phyloP scores from a whole-genome alignment of 1,140 invertebrate species.

The Manduca sexta region DNA sequence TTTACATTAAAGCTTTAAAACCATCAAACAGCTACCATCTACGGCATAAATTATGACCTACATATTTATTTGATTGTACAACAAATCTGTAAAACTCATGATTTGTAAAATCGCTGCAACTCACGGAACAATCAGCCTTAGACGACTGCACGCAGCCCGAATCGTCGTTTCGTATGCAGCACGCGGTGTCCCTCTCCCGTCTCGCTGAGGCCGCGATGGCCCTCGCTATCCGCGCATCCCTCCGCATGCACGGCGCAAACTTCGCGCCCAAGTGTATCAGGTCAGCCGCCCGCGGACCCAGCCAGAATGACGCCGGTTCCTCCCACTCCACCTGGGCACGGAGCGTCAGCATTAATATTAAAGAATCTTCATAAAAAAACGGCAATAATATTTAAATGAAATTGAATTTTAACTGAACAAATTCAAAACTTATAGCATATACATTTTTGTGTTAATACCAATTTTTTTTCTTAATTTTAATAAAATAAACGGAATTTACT shows the following conservation, averaged over 20 bases:
- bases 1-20: no score
- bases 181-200: slow-evolving; percentile 93
- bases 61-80: not conserved
- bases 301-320: slow-evolving; percentile 78
- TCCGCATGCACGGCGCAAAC: slow-evolving; percentile 98
- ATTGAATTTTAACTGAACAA: no score
- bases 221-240: slow-evolving; percentile 91
- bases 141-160: slow-evolving; percentile 98
- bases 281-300: slow-evolving; percentile 86
- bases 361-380: no score
- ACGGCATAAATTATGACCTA: no score
- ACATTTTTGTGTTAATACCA: no score
- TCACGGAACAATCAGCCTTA: slow-evolving; percentile 95
- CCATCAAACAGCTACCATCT: no score
- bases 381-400: no score
- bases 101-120: slow-evolving; percentile 31
- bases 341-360: no score
- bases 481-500: no score
- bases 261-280: slow-evolving; percentile 98
- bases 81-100: not conserved
- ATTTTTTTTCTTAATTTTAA: no score
- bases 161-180: slow-evolving; percentile 96
- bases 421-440: no score
- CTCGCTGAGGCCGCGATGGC: slow-evolving; percentile 90
- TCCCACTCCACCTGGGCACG: slow-evolving; percentile 74